Conservation (phyloP, 2,113 vertebrate genomes). For the Pantherophis guttatus region DNA sequence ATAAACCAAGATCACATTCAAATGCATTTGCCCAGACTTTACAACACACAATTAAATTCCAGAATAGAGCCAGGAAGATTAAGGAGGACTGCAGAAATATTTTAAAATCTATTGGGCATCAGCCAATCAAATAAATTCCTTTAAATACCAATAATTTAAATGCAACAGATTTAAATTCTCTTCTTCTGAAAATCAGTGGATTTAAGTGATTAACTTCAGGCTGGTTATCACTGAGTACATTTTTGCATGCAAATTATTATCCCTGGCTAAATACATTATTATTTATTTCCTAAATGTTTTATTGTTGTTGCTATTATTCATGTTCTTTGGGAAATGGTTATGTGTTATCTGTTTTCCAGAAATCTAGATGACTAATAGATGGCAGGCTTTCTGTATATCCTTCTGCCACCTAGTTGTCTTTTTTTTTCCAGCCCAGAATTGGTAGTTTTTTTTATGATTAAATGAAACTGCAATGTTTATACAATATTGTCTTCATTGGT, state of each 20-base stretch:
- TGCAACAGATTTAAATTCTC: background rate
- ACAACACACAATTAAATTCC: background rate
- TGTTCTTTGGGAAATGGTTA: background rate
- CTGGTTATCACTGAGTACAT: background rate
- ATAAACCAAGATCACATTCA: background rate
- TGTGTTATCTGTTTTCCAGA: background rate
- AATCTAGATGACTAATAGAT: background rate
- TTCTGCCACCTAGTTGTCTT: background rate
- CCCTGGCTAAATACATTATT: background rate
- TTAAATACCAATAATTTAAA: background rate
- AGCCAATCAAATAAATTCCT: background rate
- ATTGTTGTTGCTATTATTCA: background rate
- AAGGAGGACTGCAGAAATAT: conserved; percentile 2
- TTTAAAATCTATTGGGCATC: background rate
- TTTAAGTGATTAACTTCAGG: conserved; percentile 1
- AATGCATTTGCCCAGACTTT: background rate
- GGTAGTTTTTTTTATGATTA: background rate
- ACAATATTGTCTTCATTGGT: background rate
- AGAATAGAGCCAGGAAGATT: background rate
- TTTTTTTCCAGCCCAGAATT: background rate
- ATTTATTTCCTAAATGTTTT: conserved; percentile 14
- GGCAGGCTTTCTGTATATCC: background rate
- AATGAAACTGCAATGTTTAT: background rate
- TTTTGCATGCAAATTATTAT: background rate
- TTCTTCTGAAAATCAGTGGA: background rate